Evolutionary conservation across 2,113 vertebrate genomes (phyloP).

Genomic region (human): GRCh38 chr1:118341001-118341500

Average conservation of each 20-base stretch:
- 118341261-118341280: background rate
- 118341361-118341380: background rate
- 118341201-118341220: background rate
- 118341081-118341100: background rate
- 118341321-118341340: background rate
- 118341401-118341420: slow-evolving; percentile 1
- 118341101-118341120: rapidly evolving
- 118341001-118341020: background rate
- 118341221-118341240: background rate
- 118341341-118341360: background rate
- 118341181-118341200: background rate
- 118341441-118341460: background rate
- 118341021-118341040: background rate
- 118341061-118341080: background rate
- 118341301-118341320: background rate
- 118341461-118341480: background rate
- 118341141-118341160: background rate
- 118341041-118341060: background rate
- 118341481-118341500: slow-evolving; percentile 24
- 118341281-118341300: background rate
- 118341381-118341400: background rate
- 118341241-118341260: background rate
- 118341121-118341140: background rate
- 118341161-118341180: background rate
- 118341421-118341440: background rate